Percentiles rank a stretch among this genome's conserved stretches.
These are phyloP conservation scores for Chaetodon trifascialis DNA, from an alignment of 2,113 vertebrate species.

Conservation along the genomic window DNA sequence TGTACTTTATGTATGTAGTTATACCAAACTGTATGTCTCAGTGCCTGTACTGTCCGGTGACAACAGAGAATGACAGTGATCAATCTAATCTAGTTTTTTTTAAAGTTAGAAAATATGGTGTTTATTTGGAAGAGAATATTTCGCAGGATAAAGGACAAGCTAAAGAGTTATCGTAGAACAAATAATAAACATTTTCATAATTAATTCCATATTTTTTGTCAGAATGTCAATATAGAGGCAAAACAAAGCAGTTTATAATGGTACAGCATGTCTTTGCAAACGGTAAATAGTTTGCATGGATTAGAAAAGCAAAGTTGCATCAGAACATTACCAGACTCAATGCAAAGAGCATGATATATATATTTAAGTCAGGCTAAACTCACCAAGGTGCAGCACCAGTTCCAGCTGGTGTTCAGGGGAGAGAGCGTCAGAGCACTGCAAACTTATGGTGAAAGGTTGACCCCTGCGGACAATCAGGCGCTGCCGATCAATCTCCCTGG, in stretches of 20 bases:
- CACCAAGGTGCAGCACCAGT: conserved; percentile 82
- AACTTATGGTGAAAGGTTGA: conserved; percentile 84
- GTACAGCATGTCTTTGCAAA: neutral
- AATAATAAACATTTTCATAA: no score
- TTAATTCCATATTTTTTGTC: neutral
- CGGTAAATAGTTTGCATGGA: neutral
- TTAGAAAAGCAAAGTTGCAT: neutral
- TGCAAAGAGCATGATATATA: no score
- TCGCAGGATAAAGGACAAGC: no score
- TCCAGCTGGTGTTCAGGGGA: conserved; percentile 75
- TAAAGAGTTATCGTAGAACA: no score
- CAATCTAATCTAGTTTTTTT: no score
- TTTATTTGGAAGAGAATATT: neutral
- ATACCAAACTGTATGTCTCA: no score
- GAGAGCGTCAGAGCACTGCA: conserved; percentile 79
- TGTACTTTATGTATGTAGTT: no score
- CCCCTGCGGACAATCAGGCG: conserved; percentile 87
- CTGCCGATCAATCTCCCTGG: conserved; percentile 84
- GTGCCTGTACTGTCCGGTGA: no score
- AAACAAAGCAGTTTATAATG: neutral
- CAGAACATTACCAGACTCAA: neutral
- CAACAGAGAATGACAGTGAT: no score
- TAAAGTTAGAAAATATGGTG: neutral
- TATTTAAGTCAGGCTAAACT: conserved; percentile 43
- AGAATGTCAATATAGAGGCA: neutral